phyloP scores from a whole-genome alignment of 53 echinoderm and acorn worm species.

The Apostichopus leukothele region DNA sequence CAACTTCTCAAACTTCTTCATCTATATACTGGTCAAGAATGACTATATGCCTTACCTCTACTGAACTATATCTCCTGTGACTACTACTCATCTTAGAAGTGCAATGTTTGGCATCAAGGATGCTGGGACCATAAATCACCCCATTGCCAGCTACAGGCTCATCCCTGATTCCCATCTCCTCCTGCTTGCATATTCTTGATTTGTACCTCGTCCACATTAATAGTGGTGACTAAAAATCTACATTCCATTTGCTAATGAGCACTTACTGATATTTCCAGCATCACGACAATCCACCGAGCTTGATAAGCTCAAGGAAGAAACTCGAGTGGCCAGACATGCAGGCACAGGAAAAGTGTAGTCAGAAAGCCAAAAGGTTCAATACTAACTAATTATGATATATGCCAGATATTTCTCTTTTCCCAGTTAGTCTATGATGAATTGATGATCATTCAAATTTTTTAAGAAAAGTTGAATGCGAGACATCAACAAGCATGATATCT shows the following conservation, averaged over 20 bases:
- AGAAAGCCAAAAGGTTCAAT: no score
- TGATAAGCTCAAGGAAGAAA: neutral
- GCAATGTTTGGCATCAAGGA: slow-evolving; percentile 14
- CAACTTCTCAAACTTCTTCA: neutral
- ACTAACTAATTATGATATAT: no score
- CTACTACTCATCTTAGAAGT: slow-evolving; percentile 12
- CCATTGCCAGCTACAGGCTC: slow-evolving; percentile 14
- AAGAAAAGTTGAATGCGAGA: no score
- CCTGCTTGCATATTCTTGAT: slow-evolving; percentile 16
- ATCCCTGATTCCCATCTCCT: neutral
- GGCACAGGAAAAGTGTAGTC: no score
- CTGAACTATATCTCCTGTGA: neutral
- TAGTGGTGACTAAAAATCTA: slow-evolving; percentile 20
- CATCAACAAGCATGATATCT: no score
- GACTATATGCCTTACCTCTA: neutral
- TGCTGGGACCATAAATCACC: slow-evolving; percentile 27
- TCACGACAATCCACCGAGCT: neutral
- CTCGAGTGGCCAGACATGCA: neutral
- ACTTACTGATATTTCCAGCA: slow-evolving; percentile 3
- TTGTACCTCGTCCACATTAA: slow-evolving; percentile 21
- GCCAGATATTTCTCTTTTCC: no score
- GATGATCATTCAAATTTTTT: no score
- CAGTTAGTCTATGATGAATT: no score
- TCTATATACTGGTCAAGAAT: neutral
- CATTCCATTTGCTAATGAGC: slow-evolving; percentile 48